Evolutionary conservation across 2,113 vertebrate species (phyloP).

Genomic region (Takifugu flavidus): DNA sequence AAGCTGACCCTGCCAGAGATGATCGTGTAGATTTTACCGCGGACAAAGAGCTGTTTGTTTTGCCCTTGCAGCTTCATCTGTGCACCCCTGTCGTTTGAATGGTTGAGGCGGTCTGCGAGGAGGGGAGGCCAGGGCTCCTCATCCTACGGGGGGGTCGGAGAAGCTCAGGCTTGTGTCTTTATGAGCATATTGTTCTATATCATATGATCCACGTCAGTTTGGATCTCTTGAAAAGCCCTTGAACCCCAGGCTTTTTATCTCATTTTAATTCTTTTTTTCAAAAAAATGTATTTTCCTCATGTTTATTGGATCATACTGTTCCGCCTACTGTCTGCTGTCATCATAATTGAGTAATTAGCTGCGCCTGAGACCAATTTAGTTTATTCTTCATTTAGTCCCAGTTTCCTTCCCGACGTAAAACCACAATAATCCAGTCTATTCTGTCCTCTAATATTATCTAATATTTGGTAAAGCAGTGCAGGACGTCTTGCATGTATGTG

Average conservation of each 20-base stretch:
- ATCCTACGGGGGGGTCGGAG: conserved; percentile 2
- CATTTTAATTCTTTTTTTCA: conserved; percentile 14
- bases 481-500: no score
- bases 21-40: conserved; percentile 65
- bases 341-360: conserved; percentile 59
- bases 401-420: conserved; percentile 11
- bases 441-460: no score
- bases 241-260: background rate
- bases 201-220: no score
- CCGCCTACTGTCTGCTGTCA: background rate
- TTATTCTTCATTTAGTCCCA: conserved; percentile 26
- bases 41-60: conserved; percentile 71
- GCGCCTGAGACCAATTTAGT: conserved; percentile 64
- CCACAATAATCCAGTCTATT: background rate
- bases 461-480: no score
- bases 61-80: conserved; percentile 43
- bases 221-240: no score
- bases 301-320: conserved; percentile 46
- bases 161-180: background rate
- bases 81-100: conserved; percentile 48
- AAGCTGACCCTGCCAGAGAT: conserved; percentile 76
- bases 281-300: conserved; percentile 27
- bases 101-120: conserved; percentile 26
- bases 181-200: no score
- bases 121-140: conserved; percentile 14